These are phyloP conservation scores for Cataglyphis hispanica DNA, from an alignment of 1,140 invertebrate species.

Conservation along the genomic window DNA sequence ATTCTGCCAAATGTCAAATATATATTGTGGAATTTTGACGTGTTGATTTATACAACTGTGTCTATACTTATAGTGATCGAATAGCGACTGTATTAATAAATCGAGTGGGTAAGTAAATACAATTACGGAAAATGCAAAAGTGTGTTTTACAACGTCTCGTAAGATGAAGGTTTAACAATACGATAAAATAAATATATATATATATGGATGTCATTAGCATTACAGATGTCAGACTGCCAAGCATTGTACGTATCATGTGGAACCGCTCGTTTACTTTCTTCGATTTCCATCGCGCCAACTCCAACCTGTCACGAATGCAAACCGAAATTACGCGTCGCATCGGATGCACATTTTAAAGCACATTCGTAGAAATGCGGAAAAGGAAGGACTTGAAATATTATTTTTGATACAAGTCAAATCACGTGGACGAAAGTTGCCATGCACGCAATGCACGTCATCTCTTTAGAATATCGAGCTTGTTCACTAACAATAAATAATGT, in stretches of 20 bases:
- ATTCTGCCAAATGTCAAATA: neutral
- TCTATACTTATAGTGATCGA: neutral
- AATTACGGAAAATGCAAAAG: neutral
- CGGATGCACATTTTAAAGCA: neutral
- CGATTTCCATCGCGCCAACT: neutral
- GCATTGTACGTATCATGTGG: neutral
- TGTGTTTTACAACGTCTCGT: neutral
- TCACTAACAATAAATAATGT: slow-evolving; percentile 1
- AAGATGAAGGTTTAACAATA: neutral
- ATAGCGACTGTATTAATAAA: neutral
- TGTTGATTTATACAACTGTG: neutral
- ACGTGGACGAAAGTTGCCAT: slow-evolving; percentile 72
- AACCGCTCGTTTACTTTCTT: slow-evolving; percentile 53
- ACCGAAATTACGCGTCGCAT: slow-evolving; percentile 42
- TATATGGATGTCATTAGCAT: neutral
- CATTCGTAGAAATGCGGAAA: slow-evolving; percentile 60
- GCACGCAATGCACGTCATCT: slow-evolving; percentile 58
- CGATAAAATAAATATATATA: neutral
- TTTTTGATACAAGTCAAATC: slow-evolving; percentile 57
- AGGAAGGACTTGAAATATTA: neutral
- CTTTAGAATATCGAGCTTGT: slow-evolving; percentile 65
- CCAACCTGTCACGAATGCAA: slow-evolving; percentile 13
- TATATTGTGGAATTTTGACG: neutral
- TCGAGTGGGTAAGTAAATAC: neutral
- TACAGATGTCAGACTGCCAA: neutral